Evolutionary conservation across 2,113 vertebrate species (phyloP), one percentile per base, ranked within the genome.

Genomic region (Apteryx mantelli): DNA sequence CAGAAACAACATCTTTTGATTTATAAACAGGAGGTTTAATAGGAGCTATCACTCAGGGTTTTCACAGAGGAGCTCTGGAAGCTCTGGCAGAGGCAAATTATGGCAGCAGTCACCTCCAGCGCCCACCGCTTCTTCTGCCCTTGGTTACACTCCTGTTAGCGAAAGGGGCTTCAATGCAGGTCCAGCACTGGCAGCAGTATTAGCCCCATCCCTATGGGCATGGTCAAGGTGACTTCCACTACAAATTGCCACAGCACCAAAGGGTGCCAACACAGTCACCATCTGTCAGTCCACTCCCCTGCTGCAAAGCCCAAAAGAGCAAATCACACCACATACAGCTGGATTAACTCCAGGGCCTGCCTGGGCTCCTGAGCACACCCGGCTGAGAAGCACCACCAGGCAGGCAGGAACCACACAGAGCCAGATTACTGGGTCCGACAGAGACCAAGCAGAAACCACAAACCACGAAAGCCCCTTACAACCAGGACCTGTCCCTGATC

Each of bases 121-220:
- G 32, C n/a, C 58, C 69, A 32, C 13, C 22, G 44, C 19, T 73
- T 82, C 81, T 73, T 78, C 69, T 38, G 38, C 42, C n/a, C 40
- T 30, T 22, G 21, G 42, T 60, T 82, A 61, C 11, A 13, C 12
- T 78, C 26, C 55, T 50, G 44, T 15, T 17, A 0, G 0, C 16
- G 44, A 65, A 60, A 70, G 58, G 48, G 17, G 22, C 44, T 83
- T 76, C 58, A 69, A 34, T 60, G 66, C 48, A 77, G 42, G 40
- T 22, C 7, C 13, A 69, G 66, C 30, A 21, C 42, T 69, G 13
- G 32, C 11, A 20, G 30, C 40, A 26, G 19, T 44, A 19, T 42
- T 68, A 68, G 28, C 40, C 40, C 65, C 30, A 30, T 30, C 28
- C 28, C 65, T 20, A 30, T 13, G 65, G 16, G 11, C 65, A 32